phyloP scores from a whole-genome alignment of 1,140 invertebrate species.

The Trichonephila clavata region DNA sequence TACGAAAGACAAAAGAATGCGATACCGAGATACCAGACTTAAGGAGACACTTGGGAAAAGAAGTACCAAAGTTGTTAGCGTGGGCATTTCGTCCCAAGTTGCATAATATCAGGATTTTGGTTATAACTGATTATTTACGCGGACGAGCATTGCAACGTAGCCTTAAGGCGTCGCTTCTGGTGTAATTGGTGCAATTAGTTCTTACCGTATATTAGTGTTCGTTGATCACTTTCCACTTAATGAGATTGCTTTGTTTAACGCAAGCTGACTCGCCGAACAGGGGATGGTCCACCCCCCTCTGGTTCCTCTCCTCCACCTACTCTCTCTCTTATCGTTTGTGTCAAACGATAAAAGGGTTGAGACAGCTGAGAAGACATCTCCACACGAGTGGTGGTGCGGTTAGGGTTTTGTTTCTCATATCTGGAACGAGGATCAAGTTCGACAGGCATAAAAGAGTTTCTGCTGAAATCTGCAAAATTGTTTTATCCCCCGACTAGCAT shows the following conservation, averaged over 20 bases:
- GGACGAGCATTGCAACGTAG: background rate
- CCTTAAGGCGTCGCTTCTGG: constrained; percentile 13
- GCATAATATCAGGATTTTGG: constrained; percentile 30
- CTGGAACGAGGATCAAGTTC: constrained; percentile 30
- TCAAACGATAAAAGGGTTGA: constrained; percentile 47
- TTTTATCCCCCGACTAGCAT: constrained; percentile 55
- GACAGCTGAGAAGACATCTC: constrained; percentile 27
- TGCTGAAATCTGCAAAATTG: constrained; percentile 60
- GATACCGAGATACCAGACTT: constrained; percentile 26
- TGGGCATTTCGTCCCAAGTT: constrained; percentile 2
- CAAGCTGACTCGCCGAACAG: constrained; percentile 51
- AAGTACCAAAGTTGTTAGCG: constrained; percentile 42
- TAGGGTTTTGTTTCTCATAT: constrained; percentile 63
- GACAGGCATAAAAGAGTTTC: constrained; percentile 34
- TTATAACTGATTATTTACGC: constrained; percentile 52
- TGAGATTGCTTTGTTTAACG: constrained; percentile 67
- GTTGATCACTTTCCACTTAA: constrained; percentile 61
- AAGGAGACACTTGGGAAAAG: constrained; percentile 45
- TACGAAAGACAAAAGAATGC: constrained; percentile 41
- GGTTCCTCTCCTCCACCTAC: background rate
- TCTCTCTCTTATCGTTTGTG: background rate
- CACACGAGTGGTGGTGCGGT: constrained; percentile 36
- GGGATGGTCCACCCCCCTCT: background rate
- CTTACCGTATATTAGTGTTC: background rate
- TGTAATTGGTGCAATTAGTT: constrained; percentile 58